Percentiles rank a stretch among this genome's conserved stretches.
Conservation (phyloP, 2,113 vertebrate genomes). For the Micromys minutus region DNA sequence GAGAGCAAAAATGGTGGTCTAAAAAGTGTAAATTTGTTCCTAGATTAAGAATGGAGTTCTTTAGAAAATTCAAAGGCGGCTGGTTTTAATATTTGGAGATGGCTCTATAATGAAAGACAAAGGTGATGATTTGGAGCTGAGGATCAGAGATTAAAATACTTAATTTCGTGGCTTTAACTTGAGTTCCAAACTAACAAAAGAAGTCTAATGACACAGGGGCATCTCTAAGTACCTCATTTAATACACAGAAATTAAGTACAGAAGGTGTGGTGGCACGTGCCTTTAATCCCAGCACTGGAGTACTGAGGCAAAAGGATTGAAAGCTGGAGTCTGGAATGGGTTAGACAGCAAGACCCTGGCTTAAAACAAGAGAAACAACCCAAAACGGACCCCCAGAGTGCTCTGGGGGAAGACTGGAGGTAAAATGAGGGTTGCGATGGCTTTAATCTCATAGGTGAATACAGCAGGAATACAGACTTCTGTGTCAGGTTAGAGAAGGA, state of each 20-base stretch:
- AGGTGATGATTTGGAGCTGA: background rate
- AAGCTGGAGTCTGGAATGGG: background rate
- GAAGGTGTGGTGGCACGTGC: too few relatives aligned
- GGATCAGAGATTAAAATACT: background rate
- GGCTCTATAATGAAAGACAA: background rate
- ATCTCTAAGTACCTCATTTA: background rate
- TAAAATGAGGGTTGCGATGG: background rate
- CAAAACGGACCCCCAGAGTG: background rate
- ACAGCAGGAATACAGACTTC: too few relatives aligned
- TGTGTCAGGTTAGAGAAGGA: too few relatives aligned
- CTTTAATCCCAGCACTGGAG: background rate
- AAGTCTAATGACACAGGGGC: background rate
- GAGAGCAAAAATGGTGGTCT: background rate
- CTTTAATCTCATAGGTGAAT: background rate
- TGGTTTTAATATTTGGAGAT: background rate
- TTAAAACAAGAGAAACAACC: background rate
- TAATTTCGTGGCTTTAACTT: background rate
- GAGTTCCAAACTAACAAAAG: background rate
- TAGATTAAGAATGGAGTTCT: background rate
- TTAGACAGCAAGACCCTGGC: background rate
- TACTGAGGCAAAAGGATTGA: background rate
- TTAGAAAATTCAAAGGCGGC: background rate
- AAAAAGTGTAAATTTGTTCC: background rate
- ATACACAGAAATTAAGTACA: background rate
- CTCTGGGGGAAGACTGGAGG: background rate